These are phyloP conservation scores for Amphiura filiformis DNA, from an alignment of 35 echinoderm and acorn worm species.

Conservation along the genomic window DNA sequence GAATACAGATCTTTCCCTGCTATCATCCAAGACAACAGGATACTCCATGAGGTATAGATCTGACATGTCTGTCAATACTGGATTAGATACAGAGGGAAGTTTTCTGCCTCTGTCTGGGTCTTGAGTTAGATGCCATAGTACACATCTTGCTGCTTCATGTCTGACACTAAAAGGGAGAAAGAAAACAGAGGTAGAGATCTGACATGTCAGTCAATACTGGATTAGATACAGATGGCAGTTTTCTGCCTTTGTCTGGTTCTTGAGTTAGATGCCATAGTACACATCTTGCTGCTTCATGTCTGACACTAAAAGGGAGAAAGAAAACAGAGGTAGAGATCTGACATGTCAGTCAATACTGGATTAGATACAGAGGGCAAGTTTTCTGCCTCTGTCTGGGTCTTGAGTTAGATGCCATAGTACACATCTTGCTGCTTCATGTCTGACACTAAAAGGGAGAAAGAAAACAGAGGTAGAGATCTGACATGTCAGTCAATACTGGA, in stretches of 20 bases:
- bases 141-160: constrained; percentile 32
- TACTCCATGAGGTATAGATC: constrained; percentile 60
- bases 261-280: constrained; percentile 48
- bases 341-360: constrained; percentile 42
- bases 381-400: constrained; percentile 42
- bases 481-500: constrained; percentile 48
- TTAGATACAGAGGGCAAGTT: constrained; percentile 40
- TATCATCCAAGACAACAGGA: constrained; percentile 51
- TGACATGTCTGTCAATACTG: constrained; percentile 48
- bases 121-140: constrained; percentile 48
- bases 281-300: constrained; percentile 35
- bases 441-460: constrained; percentile 49
- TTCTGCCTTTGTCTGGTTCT: constrained; percentile 41
- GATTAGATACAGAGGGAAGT: constrained; percentile 30
- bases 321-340: constrained; percentile 46
- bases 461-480: constrained; percentile 44
- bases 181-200: constrained; percentile 5
- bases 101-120: constrained; percentile 48
- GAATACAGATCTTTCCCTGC: constrained; percentile 66
- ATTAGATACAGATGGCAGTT: constrained; percentile 43
- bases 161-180: constrained; percentile 51
- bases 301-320: constrained; percentile 36
- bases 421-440: constrained; percentile 35
- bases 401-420: constrained; percentile 48
- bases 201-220: constrained; percentile 44